These are phyloP conservation scores for Orchesellides sinensis DNA, from an alignment of 2,888 invertebrate species.

Conservation along the genomic window DNA sequence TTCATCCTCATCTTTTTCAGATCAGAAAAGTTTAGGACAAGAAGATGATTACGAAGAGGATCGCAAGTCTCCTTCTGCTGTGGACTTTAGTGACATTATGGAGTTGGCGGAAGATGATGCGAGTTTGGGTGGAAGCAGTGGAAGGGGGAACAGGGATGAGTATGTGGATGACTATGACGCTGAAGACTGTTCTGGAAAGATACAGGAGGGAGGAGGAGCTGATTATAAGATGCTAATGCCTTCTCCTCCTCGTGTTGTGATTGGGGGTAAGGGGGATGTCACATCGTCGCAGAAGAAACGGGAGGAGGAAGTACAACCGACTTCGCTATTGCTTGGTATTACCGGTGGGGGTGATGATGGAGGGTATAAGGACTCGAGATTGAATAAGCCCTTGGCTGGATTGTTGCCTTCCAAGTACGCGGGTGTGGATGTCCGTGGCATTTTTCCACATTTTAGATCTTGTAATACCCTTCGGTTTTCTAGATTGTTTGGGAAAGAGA, in stretches of 20 bases:
- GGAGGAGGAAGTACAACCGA: constrained; percentile 77
- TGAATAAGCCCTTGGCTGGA: constrained; percentile 96
- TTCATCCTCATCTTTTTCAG: constrained; percentile 1
- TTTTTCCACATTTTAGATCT: constrained; percentile 96
- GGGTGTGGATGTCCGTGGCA: constrained; percentile 90
- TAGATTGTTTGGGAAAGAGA: constrained; percentile 95
- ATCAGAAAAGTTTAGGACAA: background rate
- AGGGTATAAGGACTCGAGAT: constrained; percentile 64
- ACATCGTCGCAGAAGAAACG: constrained; percentile 46
- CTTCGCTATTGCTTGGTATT: background rate
- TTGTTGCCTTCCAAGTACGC: constrained; percentile 98
- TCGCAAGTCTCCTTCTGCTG: constrained; percentile 84
- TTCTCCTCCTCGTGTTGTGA: constrained; percentile 85
- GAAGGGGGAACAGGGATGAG: background rate
- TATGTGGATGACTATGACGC: constrained; percentile 77
- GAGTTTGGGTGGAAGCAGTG: background rate
- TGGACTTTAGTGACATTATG: constrained; percentile 95
- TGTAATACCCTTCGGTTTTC: constrained; percentile 96
- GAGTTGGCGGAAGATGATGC: constrained; percentile 91
- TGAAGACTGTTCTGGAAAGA: constrained; percentile 82
- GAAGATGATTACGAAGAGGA: constrained; percentile 76
- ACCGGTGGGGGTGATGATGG: background rate
- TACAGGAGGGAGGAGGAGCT: too few species aligned
- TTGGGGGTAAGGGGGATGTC: constrained; percentile 18
- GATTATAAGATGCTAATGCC: constrained; percentile 90